Conservation (phyloP, 1,140 invertebrate genomes). For the Ylistrum balloti region DNA sequence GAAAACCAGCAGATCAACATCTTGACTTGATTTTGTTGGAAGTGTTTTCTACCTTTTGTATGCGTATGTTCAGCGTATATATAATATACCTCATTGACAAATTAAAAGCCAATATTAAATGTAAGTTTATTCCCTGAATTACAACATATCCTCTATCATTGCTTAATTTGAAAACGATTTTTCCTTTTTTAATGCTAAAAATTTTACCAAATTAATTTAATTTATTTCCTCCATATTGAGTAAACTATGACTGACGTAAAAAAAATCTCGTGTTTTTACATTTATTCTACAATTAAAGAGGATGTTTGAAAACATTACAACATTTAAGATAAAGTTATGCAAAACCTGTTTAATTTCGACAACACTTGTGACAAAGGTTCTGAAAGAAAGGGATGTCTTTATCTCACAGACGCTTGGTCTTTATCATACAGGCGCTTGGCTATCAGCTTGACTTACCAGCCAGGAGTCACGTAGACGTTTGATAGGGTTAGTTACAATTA, state of each 20-base stretch:
- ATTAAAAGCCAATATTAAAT: neutral
- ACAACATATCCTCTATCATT: too few relatives aligned
- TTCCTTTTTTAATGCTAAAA: too few relatives aligned
- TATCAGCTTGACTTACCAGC: constrained; percentile 32
- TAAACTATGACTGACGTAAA: too few relatives aligned
- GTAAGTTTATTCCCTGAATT: too few relatives aligned
- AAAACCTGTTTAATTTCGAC: constrained; percentile 3
- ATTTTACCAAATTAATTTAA: too few relatives aligned
- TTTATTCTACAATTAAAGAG: too few relatives aligned
- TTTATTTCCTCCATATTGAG: too few relatives aligned
- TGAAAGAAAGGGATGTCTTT: constrained; percentile 29
- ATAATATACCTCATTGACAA: neutral
- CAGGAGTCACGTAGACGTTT: neutral
- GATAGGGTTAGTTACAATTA: constrained; percentile 28
- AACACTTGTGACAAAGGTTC: neutral
- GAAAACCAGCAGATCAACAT: constrained; percentile 5
- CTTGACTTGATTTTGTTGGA: neutral
- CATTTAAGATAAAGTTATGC: neutral
- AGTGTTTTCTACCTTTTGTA: neutral
- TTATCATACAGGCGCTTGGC: constrained; percentile 10
- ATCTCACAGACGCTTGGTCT: constrained; percentile 10
- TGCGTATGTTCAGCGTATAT: neutral
- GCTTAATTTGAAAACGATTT: too few relatives aligned
- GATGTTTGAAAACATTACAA: neutral
- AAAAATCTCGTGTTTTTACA: too few relatives aligned